A percentile compares a stretch with the other conserved stretches of the same genome.
phyloP scores from a whole-genome alignment of 2,888 invertebrate species.

The Hemaris fuciformis region DNA sequence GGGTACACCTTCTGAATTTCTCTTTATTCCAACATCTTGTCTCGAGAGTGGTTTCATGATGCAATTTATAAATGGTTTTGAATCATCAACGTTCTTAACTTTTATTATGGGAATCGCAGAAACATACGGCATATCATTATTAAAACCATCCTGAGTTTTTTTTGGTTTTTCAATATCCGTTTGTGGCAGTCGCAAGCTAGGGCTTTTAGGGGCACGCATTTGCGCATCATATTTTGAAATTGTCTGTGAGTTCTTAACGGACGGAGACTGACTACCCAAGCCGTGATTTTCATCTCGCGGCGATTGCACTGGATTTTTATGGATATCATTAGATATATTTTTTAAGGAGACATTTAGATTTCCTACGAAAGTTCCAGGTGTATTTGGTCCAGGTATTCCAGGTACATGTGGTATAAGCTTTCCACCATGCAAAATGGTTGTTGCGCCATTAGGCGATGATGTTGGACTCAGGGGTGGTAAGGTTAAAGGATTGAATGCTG shows the following conservation, averaged over 20 bases:
- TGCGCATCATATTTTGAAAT: slow-evolving; percentile 53
- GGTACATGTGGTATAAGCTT: slow-evolving; percentile 93
- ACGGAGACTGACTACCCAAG: slow-evolving; percentile 37
- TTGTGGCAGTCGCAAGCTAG: slow-evolving; percentile 41
- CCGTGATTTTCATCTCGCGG: slow-evolving; percentile 46
- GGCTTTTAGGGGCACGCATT: slow-evolving; percentile 50
- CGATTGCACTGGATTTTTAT: slow-evolving; percentile 39
- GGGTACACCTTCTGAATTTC: slow-evolving; percentile 57
- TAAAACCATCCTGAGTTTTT: slow-evolving; percentile 44
- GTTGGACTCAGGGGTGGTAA: slow-evolving; percentile 79
- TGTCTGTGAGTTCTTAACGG: slow-evolving; percentile 35
- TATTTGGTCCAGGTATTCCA: slow-evolving; percentile 92
- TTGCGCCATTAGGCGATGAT: slow-evolving; percentile 79
- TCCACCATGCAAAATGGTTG: slow-evolving; percentile 85
- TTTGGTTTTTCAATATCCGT: slow-evolving; percentile 51
- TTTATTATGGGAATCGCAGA: slow-evolving; percentile 62
- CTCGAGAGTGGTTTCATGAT: slow-evolving; percentile 44
- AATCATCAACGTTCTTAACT: slow-evolving; percentile 66
- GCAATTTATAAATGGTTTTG: slow-evolving; percentile 49
- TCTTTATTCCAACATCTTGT: slow-evolving; percentile 58
- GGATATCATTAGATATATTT: slow-evolving; percentile 42
- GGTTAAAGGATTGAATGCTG: slow-evolving; percentile 86
- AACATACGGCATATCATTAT: slow-evolving; percentile 43
- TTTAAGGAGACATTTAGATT: slow-evolving; percentile 46
- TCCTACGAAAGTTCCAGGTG: slow-evolving; percentile 69